Evolutionary conservation across 2,888 invertebrate species (phyloP).

Genomic region (Tetanocera ferruginea): DNA sequence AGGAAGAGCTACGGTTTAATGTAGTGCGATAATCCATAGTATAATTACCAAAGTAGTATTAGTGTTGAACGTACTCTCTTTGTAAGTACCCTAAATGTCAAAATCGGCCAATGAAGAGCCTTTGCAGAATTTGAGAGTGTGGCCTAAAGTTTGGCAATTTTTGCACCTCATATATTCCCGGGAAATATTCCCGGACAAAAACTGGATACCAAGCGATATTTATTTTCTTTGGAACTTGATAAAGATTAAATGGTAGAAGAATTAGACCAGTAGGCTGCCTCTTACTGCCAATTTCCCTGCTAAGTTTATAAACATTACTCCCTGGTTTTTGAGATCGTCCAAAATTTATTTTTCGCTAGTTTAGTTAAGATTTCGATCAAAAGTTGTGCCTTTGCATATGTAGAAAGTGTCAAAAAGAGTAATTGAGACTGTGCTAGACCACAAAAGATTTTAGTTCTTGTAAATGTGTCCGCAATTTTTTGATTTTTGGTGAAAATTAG

Average conservation of each 20-base stretch:
- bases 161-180: slow-evolving; percentile 31
- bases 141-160: slow-evolving; percentile 22
- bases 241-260: not conserved
- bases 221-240: not conserved
- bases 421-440: too few relatives aligned
- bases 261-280: not conserved
- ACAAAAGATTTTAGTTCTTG: too few relatives aligned
- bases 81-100: not conserved
- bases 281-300: not conserved
- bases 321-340: too few relatives aligned
- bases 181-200: not conserved
- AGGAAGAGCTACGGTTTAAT: too few relatives aligned
- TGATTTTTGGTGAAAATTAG: too few relatives aligned
- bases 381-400: too few relatives aligned
- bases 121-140: slow-evolving; percentile 23
- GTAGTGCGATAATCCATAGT: not conserved
- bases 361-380: too few relatives aligned
- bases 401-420: too few relatives aligned
- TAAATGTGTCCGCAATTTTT: too few relatives aligned
- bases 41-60: not conserved
- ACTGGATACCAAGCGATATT: not conserved
- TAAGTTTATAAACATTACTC: not conserved
- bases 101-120: not conserved
- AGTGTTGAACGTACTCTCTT: not conserved
- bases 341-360: too few relatives aligned